Percentiles rank a stretch among this genome's conserved stretches.
Evolutionary conservation across 2,888 invertebrate genomes (phyloP).

Genomic region (Amitus sp.): DNA sequence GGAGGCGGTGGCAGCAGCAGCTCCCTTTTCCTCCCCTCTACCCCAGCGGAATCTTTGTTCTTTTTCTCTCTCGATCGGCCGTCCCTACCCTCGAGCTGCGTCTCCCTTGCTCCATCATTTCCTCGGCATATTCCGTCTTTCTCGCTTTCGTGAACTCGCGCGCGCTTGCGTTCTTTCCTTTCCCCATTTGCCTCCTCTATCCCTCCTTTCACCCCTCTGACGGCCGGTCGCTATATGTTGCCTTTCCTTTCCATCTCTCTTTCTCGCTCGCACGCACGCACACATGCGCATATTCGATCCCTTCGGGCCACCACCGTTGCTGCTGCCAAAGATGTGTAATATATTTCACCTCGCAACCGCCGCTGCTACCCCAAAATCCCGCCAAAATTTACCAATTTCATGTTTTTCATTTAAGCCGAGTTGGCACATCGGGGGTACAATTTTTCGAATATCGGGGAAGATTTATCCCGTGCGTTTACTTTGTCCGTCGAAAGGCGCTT

Average conservation of each 20-base stretch:
- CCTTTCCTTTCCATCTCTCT: constrained; percentile 14
- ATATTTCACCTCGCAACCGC: not conserved
- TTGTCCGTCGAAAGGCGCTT: too few species aligned
- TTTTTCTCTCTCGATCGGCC: constrained; percentile 39
- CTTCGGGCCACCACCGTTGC: constrained; percentile 16
- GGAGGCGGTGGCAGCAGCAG: constrained; percentile 19
- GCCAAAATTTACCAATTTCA: too few species aligned
- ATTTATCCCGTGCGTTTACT: too few species aligned
- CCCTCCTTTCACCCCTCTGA: constrained; percentile 19
- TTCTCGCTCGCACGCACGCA: constrained; percentile 12
- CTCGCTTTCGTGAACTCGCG: constrained; percentile 21
- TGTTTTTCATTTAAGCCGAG: too few species aligned
- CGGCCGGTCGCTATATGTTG: constrained; percentile 23
- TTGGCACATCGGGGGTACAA: too few species aligned
- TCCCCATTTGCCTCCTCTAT: too few species aligned
- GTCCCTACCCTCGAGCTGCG: constrained; percentile 15
- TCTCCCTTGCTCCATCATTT: too few species aligned
- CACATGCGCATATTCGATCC: constrained; percentile 27
- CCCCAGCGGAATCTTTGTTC: constrained; percentile 21
- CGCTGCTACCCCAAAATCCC: too few species aligned
- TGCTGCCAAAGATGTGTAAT: too few species aligned
- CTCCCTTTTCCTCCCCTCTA: constrained; percentile 28
- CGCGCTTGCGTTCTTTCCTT: constrained; percentile 28
- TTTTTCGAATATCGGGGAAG: too few species aligned
- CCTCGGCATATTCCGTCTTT: not conserved